Evolutionary conservation across 92 coral and sea anemone genomes (phyloP), one percentile per base, ranked within the genome.

Genomic region (Galaxea fascicularis): DNA sequence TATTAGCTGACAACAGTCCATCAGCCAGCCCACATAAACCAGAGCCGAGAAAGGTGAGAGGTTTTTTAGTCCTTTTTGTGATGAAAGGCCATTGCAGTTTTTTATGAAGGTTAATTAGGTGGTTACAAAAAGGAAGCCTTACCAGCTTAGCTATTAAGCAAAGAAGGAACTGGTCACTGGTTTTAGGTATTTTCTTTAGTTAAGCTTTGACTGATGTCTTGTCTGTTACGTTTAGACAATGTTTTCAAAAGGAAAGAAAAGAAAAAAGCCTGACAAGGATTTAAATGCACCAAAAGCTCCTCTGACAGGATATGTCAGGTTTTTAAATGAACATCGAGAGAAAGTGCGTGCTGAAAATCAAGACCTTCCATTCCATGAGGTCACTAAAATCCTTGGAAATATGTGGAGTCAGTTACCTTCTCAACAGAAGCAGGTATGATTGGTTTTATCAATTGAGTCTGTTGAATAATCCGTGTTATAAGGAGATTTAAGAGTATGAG

Each of bases 321-420:
- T 96, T 72, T 88, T 96, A 62, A 96, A 96, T 85, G 98, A 96
- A 46, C 95, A 96, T 45, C 92, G 98, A 0, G 98, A 96, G 68
- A 96, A 90, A 80, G 95, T 93, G n/a, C 87, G 98, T 30, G 92
- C 85, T 84, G 98, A 96, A 83, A 95, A 96, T 73, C 98, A 97
- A 29, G 98, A 96, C 72, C 84, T 94, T 53, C 98, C 98, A 28
- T 96, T 96, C 89, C 98, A 96, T 87, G 98, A 96, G 82, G 94
- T 96, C 63, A 96, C 98, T 8, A 94, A 94, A 91, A 94, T 96
- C 65, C 93, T 96, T 54, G 98, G 98, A 21, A 96, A 91, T 70
- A 96, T 96, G 98, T 96, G 98, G 98, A 96, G 95, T 30, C 98
- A 96, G 82, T 77, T 96, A 51, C 98, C 98, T 24, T 90, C 90